Percentiles rank a stretch among this genome's conserved stretches.
Conservation (phyloP, 2,797 vertebrate genomes). For the Alauda arvensis region DNA sequence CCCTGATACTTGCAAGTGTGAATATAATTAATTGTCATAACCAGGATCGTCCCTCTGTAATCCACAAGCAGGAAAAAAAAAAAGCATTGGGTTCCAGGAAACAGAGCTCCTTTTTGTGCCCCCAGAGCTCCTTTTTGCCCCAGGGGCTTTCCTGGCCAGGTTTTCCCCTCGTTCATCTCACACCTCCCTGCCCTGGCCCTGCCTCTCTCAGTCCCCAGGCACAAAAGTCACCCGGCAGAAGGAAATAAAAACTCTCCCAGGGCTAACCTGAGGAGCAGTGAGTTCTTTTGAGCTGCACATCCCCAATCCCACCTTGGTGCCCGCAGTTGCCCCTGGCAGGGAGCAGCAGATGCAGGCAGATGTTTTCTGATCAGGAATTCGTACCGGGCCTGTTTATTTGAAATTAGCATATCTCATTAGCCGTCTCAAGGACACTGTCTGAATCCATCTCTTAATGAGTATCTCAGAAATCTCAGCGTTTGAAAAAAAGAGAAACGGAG, state of each 20-base stretch:
- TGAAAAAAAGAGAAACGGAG: slow-evolving; percentile 1
- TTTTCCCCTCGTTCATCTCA: background rate
- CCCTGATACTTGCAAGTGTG: background rate
- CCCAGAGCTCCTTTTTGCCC: background rate
- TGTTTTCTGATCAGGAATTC: slow-evolving; percentile 76
- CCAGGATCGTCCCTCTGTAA: background rate
- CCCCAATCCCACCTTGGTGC: slow-evolving; percentile 19
- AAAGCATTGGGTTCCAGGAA: background rate
- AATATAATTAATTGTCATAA: background rate
- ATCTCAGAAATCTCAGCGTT: slow-evolving; percentile 50
- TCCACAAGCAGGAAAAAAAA: background rate
- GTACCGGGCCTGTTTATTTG: slow-evolving; percentile 68
- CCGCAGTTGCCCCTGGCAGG: slow-evolving; percentile 38
- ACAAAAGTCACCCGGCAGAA: too few relatives aligned
- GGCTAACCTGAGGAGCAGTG: slow-evolving; percentile 40
- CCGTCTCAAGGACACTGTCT: slow-evolving; percentile 69
- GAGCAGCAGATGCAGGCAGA: slow-evolving; percentile 58
- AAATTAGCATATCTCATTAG: slow-evolving; percentile 77
- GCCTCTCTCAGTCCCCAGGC: background rate
- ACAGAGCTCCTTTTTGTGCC: background rate
- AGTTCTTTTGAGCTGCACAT: slow-evolving; percentile 29
- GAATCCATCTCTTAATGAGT: slow-evolving; percentile 67
- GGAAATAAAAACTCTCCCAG: background rate
- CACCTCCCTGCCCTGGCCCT: background rate
- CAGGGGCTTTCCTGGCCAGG: background rate